These are phyloP conservation scores for Dryobota labecula DNA, from an alignment of 2,888 invertebrate genomes.

Conservation along the genomic window DNA sequence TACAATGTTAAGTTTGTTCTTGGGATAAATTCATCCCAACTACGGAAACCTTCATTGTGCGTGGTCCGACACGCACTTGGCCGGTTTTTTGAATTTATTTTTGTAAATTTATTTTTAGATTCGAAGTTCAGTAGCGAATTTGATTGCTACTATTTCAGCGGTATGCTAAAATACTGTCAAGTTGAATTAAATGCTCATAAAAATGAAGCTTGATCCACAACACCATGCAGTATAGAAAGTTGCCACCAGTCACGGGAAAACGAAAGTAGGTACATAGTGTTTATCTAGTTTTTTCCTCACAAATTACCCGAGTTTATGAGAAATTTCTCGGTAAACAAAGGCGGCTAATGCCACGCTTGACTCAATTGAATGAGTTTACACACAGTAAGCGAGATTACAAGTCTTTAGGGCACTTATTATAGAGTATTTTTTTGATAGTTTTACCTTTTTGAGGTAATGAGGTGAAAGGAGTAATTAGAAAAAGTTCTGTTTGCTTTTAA, in stretches of 20 bases:
- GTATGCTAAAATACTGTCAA: not conserved
- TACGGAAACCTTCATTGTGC: too few relatives aligned
- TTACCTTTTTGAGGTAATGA: not conserved
- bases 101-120: not conserved
- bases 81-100: too few relatives aligned
- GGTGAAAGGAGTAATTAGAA: constrained; percentile 26
- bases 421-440: not conserved
- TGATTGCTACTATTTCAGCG: not conserved
- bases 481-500: not conserved
- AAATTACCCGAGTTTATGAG: constrained; percentile 64
- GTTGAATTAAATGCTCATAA: not conserved
- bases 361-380: constrained; percentile 49
- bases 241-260: constrained; percentile 55
- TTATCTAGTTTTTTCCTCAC: constrained; percentile 65
- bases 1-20: too few relatives aligned
- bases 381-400: constrained; percentile 31
- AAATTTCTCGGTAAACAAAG: constrained; percentile 60
- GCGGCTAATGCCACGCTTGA: constrained; percentile 23
- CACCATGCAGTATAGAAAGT: constrained; percentile 58
- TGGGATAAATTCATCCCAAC: too few relatives aligned
- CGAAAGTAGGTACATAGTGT: constrained; percentile 57
- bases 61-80: too few relatives aligned
- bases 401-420: constrained; percentile 34
- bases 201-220: constrained; percentile 14
- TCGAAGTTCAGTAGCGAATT: not conserved